phyloP scores from a whole-genome alignment of 2,113 vertebrate genomes.

The Tupaia tana region DNA sequence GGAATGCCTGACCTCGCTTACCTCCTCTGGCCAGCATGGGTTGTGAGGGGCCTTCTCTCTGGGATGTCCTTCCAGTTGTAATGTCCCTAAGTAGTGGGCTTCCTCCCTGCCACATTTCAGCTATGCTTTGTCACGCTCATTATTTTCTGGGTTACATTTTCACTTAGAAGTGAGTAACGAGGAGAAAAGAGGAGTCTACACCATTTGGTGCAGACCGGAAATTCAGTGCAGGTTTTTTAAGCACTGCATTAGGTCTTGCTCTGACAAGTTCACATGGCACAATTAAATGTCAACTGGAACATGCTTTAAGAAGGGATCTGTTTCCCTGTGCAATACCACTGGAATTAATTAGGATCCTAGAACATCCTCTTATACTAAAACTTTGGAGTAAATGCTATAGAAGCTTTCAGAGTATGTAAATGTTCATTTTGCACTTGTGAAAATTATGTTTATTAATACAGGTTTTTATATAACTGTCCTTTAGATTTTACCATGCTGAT shows the following conservation, averaged over 20 bases:
- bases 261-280: neutral
- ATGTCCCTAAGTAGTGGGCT: neutral
- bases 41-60: too few relatives aligned
- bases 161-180: neutral
- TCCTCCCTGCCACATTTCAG: neutral
- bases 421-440: constrained; percentile 62
- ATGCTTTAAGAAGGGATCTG: neutral
- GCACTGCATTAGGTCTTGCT: neutral
- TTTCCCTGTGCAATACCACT: neutral
- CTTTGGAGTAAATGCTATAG: neutral
- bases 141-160: neutral
- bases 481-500: constrained; percentile 70
- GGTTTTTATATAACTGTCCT: constrained; percentile 78
- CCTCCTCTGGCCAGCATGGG: accelerated
- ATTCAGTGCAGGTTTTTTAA: neutral
- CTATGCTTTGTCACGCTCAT: neutral
- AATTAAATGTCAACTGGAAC: neutral
- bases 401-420: constrained; percentile 26
- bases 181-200: neutral
- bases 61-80: neutral
- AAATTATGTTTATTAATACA: constrained; percentile 76
- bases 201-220: neutral
- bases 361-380: neutral
- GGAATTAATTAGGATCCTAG: neutral
- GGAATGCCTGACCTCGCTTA: accelerated